Evolutionary conservation across 2,113 vertebrate genomes (phyloP).

Genomic region (Gasterosteus nipponicus): DNA sequence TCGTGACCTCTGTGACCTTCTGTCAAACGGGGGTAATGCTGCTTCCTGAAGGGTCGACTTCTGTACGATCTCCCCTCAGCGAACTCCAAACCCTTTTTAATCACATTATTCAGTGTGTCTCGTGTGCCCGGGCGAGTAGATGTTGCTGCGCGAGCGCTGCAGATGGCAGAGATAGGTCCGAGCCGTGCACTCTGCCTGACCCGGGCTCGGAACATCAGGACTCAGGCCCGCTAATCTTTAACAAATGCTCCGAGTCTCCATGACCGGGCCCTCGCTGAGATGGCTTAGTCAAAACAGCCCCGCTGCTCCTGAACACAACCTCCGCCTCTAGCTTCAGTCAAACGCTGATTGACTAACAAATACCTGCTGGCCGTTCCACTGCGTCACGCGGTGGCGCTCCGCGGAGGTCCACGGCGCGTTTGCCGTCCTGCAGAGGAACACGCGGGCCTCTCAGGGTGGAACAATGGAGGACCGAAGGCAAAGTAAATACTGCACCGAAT

Average conservation of each 20-base stretch:
- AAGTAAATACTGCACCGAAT: conserved; percentile 1
- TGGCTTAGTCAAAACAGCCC: conserved; percentile 82
- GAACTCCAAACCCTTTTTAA: conserved; percentile 61
- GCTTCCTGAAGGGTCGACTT: conserved; percentile 44
- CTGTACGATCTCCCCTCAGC: conserved; percentile 27
- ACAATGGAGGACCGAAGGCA: conserved; percentile 39
- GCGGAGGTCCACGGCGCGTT: conserved; percentile 64
- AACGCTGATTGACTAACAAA: conserved; percentile 77
- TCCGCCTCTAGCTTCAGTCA: conserved; percentile 67
- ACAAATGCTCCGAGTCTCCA: conserved; percentile 83
- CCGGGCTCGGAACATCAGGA: conserved; percentile 70
- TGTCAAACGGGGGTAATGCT: conserved; percentile 41
- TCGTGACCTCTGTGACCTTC: conserved; percentile 37
- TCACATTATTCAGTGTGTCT: conserved; percentile 71
- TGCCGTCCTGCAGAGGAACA: conserved; percentile 41
- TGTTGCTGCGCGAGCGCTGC: conserved; percentile 54
- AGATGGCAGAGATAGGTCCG: conserved; percentile 77
- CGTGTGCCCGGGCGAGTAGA: conserved; percentile 46
- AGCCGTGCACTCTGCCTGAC: conserved; percentile 79
- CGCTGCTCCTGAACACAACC: conserved; percentile 66
- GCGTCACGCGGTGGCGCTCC: conserved; percentile 60
- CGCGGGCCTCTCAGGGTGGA: conserved; percentile 42
- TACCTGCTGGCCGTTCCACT: conserved; percentile 78
- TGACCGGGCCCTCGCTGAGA: conserved; percentile 72
- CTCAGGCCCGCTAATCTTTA: conserved; percentile 78